phyloP scores from a whole-genome alignment of 2,113 vertebrate species.

The Bettongia penicillata region DNA sequence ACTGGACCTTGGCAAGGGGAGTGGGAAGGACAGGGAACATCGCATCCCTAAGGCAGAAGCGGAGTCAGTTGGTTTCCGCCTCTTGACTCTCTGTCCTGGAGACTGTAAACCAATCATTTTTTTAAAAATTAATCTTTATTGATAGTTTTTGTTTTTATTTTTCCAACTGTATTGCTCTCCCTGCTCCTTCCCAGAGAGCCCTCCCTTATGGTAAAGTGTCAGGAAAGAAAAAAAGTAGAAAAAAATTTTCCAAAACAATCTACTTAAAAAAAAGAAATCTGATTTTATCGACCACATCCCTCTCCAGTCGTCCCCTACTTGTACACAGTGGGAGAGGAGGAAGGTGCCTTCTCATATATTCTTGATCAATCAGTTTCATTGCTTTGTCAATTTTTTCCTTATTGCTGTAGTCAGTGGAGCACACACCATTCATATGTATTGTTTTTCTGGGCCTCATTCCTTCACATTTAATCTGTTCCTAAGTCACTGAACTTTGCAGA shows the following conservation, averaged over 20 bases:
- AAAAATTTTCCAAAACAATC: not conserved
- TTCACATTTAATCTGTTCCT: not conserved
- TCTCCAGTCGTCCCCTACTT: not conserved
- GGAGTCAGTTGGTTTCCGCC: not conserved
- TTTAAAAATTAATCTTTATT: not conserved
- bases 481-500: not conserved
- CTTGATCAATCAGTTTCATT: not conserved
- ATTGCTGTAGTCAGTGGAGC: not conserved
- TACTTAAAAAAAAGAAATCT: not conserved
- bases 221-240: not conserved
- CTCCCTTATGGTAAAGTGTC: not conserved
- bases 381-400: not conserved
- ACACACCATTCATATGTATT: not conserved
- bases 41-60: not conserved
- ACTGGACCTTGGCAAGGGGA: not conserved
- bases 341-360: not conserved
- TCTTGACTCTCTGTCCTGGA: not conserved
- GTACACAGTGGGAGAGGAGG: not conserved
- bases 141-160: not conserved
- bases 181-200: not conserved
- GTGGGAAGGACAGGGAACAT: not conserved
- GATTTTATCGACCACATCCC: not conserved
- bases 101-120: not conserved
- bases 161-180: not conserved
- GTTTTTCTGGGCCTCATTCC: not conserved